Evolutionary conservation across 2,113 vertebrate species (phyloP).

Genomic region (Perognathus longimembris): DNA sequence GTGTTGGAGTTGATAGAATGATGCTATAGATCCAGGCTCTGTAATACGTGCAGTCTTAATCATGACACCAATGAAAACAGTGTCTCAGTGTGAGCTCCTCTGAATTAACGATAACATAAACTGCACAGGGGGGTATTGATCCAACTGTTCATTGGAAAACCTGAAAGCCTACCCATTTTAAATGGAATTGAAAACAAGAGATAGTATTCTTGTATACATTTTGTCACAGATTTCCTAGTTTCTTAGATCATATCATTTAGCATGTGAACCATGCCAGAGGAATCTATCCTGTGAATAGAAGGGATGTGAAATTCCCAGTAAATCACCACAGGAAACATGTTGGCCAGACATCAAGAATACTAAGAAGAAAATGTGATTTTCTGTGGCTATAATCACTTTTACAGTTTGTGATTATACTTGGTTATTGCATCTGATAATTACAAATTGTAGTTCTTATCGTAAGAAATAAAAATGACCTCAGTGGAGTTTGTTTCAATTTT

Average conservation of each 20-base stretch:
- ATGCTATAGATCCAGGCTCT: neutral
- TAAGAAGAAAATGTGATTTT: neutral
- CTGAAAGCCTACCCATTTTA: constrained; percentile 5
- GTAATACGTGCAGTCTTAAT: neutral
- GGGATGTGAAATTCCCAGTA: neutral
- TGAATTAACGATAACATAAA: neutral
- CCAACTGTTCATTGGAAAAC: neutral
- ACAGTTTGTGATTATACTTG: neutral
- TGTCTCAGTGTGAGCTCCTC: neutral
- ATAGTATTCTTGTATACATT: neutral
- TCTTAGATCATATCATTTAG: neutral
- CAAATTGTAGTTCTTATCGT: neutral
- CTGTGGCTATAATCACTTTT: neutral
- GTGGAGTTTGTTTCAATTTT: neutral
- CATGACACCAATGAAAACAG: neutral
- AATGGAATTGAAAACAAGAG: neutral
- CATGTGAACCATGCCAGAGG: neutral
- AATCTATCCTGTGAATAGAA: neutral
- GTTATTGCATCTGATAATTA: neutral
- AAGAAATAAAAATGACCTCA: neutral
- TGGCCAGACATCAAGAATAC: neutral
- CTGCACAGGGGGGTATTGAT: neutral
- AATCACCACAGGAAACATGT: neutral
- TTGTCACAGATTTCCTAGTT: neutral
- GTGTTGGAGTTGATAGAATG: neutral